These are phyloP conservation scores for Keiferia lycopersicella DNA, from an alignment of 2,888 invertebrate species.

Conservation along the genomic window DNA sequence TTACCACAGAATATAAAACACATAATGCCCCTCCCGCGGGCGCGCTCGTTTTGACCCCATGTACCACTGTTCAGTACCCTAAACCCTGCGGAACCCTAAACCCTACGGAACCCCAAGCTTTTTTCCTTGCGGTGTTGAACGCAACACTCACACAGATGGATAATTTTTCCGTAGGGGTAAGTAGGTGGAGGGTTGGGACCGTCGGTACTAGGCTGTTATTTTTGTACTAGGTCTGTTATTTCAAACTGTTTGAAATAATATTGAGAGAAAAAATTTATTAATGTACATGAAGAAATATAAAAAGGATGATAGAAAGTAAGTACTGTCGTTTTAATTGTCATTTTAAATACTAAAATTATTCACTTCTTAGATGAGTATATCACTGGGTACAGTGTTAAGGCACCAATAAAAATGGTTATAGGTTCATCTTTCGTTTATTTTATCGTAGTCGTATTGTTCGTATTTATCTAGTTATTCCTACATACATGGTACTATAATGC, in stretches of 20 bases:
- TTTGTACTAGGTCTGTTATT: neutral
- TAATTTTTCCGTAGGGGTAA: slow-evolving; percentile 47
- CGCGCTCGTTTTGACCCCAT: slow-evolving; percentile 22
- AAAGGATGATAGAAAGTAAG: no score
- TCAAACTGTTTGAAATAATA: neutral
- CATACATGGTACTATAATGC: no score
- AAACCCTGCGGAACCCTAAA: neutral
- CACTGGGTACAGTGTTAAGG: no score
- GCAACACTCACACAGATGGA: slow-evolving; percentile 43
- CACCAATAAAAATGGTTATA: no score
- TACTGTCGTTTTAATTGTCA: no score
- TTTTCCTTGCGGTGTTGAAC: slow-evolving; percentile 46
- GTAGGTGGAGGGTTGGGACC: slow-evolving; percentile 19
- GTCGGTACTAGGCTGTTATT: neutral
- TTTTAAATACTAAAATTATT: no score
- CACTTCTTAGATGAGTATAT: no score
- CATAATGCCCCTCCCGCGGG: slow-evolving; percentile 29
- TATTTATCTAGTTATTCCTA: no score
- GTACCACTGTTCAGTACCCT: slow-evolving; percentile 20
- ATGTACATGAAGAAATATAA: no score
- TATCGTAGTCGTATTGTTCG: no score
- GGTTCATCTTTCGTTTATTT: no score
- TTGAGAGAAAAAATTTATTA: no score
- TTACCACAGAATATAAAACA: slow-evolving; percentile 35
- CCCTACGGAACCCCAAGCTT: slow-evolving; percentile 25